phyloP scores from a whole-genome alignment of 2,113 vertebrate genomes.

The Narcine bancroftii region DNA sequence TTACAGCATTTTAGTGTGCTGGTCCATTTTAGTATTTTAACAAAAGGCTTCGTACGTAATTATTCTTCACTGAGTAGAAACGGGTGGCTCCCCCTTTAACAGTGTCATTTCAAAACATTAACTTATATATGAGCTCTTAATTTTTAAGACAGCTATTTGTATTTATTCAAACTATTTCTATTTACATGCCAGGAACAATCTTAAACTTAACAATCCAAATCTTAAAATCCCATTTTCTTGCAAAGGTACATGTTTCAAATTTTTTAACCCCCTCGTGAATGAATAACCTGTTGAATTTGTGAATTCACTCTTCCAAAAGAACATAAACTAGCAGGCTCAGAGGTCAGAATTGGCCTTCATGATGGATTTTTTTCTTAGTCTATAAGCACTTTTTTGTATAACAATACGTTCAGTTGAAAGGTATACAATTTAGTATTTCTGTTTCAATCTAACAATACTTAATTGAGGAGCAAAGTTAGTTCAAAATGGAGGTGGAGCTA shows the following conservation, averaged over 20 bases:
- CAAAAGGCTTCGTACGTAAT: neutral
- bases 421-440: neutral
- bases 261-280: neutral
- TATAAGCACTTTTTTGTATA: too few relatives aligned
- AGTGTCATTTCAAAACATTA: neutral
- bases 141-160: conserved; percentile 3
- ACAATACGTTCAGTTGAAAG: too few relatives aligned
- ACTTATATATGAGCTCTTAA: neutral
- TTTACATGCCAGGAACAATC: neutral
- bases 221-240: conserved; percentile 6
- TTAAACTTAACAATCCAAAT: too few relatives aligned
- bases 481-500: neutral
- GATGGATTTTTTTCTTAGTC: neutral
- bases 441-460: neutral
- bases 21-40: neutral
- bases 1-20: too few relatives aligned
- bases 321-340: neutral
- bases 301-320: neutral
- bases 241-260: neutral
- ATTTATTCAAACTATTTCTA: neutral
- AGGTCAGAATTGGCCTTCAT: neutral
- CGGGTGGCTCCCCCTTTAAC: neutral
- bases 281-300: neutral
- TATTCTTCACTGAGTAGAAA: conserved; percentile 31
- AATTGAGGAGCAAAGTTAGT: neutral